phyloP scores from a whole-genome alignment of 1,140 invertebrate species.

The Polypedilum vanderplanki region DNA sequence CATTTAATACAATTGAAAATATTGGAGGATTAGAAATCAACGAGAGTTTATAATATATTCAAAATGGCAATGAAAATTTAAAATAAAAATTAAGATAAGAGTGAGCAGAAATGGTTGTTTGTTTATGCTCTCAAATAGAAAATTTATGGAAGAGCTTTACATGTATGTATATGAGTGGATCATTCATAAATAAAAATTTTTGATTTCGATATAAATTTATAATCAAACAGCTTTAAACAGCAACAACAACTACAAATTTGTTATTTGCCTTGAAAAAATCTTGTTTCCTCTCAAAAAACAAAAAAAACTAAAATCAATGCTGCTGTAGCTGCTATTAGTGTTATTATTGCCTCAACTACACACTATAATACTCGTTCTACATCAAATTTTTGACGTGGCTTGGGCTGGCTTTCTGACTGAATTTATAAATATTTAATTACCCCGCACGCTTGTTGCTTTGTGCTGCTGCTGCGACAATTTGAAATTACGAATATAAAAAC shows the following conservation, averaged over 20 bases:
- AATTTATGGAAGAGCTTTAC: constrained; percentile 1
- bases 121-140: not conserved
- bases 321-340: not conserved
- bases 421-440: constrained; percentile 20
- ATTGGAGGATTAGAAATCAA: not conserved
- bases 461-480: not conserved
- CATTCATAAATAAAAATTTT: not conserved
- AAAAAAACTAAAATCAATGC: not conserved
- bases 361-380: constrained; percentile 7
- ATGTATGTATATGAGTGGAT: not conserved
- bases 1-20: not conserved
- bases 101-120: not conserved
- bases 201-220: not conserved
- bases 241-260: too few species aligned
- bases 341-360: not conserved
- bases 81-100: not conserved
- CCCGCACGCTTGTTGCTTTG: not conserved
- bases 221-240: not conserved
- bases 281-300: not conserved
- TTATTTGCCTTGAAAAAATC: not conserved
- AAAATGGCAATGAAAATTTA: constrained; percentile 7
- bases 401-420: not conserved
- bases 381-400: not conserved
- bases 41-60: not conserved
- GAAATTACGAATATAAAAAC: not conserved